Conservation (phyloP, 92 coral and sea anemone species). For the Umimayanthus kanabou region DNA sequence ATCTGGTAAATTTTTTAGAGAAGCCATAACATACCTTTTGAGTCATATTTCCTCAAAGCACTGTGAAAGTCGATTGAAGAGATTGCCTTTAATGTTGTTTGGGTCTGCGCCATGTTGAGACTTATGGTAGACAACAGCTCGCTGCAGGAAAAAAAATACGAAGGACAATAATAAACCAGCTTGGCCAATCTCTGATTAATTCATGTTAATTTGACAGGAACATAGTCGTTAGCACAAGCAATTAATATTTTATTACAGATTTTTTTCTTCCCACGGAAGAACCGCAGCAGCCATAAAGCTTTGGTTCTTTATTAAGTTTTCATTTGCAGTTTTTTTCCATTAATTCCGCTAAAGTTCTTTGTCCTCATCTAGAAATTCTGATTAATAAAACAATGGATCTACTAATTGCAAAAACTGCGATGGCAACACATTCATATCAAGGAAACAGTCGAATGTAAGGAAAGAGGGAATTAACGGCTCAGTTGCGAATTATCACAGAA, state of each 20-base stretch:
- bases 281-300: background rate
- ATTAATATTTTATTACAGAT: constrained; percentile 1
- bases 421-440: background rate
- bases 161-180: background rate
- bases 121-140: background rate
- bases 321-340: background rate
- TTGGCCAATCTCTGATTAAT: background rate
- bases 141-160: background rate
- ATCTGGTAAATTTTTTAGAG: background rate
- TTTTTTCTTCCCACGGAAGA: background rate
- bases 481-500: background rate
- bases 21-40: background rate
- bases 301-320: background rate
- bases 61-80: constrained; percentile 1
- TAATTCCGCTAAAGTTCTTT: background rate
- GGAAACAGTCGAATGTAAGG: background rate
- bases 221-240: background rate
- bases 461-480: background rate
- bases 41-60: constrained; percentile 1
- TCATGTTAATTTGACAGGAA: background rate
- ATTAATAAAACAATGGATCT: background rate
- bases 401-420: background rate
- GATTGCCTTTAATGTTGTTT: background rate
- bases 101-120: background rate
- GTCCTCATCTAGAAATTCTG: background rate